Evolutionary conservation across 2,888 invertebrate species (phyloP).

Genomic region (Chrysina gloriosa): DNA sequence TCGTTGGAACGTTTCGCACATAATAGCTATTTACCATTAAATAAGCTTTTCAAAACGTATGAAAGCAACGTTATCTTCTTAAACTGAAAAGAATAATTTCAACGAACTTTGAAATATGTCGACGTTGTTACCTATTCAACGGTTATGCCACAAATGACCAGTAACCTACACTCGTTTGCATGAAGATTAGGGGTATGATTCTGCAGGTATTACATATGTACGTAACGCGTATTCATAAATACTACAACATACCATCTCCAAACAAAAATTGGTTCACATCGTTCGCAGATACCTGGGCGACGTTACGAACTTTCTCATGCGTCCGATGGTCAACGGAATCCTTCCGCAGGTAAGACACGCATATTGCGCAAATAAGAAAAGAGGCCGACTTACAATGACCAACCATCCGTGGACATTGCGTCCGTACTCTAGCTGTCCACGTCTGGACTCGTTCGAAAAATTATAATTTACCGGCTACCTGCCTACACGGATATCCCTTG

Average conservation of each 20-base stretch:
- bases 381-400: slow-evolving; percentile 31
- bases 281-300: slow-evolving; percentile 27
- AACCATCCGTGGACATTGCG: slow-evolving; percentile 35
- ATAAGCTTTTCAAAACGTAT: too few species aligned
- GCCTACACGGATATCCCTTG: slow-evolving; percentile 40
- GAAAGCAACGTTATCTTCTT: too few species aligned
- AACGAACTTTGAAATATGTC: too few species aligned
- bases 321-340: slow-evolving; percentile 39
- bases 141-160: too few species aligned
- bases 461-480: slow-evolving; percentile 34
- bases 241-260: not conserved
- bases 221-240: not conserved
- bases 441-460: slow-evolving; percentile 10
- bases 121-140: too few species aligned
- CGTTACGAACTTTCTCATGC: slow-evolving; percentile 36
- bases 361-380: slow-evolving; percentile 23
- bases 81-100: too few species aligned
- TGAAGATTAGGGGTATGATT: not conserved
- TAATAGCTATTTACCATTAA: too few species aligned
- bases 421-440: not conserved
- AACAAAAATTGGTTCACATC: slow-evolving; percentile 41
- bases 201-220: not conserved
- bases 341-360: slow-evolving; percentile 33
- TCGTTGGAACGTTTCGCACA: too few species aligned
- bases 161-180: too few species aligned